A percentile compares a stretch with the other conserved stretches of the same genome.
Conservation (phyloP, 2,797 vertebrate genomes). For the Todus mexicanus region DNA sequence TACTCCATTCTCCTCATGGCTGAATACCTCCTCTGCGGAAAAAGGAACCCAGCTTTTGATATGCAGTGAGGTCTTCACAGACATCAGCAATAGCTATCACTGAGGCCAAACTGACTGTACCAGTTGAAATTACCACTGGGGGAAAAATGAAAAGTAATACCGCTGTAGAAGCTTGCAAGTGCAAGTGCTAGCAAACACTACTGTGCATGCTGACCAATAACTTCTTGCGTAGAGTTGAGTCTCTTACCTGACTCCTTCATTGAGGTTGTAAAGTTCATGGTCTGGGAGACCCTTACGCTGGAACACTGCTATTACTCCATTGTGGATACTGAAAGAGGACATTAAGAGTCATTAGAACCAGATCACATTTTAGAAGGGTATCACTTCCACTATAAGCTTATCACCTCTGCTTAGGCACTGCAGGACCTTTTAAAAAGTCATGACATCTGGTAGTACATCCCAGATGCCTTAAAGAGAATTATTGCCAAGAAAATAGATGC, state of each 20-base stretch:
- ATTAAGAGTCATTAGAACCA: not conserved
- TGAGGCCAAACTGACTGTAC: not conserved
- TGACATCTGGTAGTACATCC: not conserved
- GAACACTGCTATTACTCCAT: slow-evolving; percentile 93
- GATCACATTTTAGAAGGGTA: not conserved
- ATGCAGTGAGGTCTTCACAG: not conserved
- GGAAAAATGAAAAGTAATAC: accelerated
- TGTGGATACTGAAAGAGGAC: slow-evolving; percentile 86
- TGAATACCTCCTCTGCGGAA: not conserved
- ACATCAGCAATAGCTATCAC: not conserved
- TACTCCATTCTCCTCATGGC: not conserved
- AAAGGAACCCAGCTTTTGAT: not conserved
- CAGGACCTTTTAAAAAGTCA: not conserved
- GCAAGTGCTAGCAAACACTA: accelerated
- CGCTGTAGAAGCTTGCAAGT: not conserved
- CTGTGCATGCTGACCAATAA: not conserved
- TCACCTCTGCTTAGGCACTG: not conserved
- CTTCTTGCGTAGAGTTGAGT: accelerated
- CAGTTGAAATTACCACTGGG: not conserved
- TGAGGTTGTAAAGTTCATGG: slow-evolving; percentile 91
- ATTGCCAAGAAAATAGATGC: not conserved
- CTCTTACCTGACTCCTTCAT: slow-evolving; percentile 94
- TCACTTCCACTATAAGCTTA: not conserved
- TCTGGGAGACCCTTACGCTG: slow-evolving; percentile 92
- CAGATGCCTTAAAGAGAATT: not conserved